Evolutionary conservation across 1,140 invertebrate genomes (phyloP).

Genomic region (Calephelis nemesis): DNA sequence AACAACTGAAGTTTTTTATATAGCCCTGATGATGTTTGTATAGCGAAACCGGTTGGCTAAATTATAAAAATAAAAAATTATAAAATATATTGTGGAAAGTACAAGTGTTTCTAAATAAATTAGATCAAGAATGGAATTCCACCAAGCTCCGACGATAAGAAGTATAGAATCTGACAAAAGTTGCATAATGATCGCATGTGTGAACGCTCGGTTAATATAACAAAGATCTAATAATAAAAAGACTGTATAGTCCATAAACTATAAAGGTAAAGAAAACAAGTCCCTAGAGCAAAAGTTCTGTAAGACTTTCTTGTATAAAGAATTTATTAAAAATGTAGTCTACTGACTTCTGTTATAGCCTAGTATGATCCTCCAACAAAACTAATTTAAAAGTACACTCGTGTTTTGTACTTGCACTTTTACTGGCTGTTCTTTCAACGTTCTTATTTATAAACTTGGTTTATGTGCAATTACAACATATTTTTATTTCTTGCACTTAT

Average conservation of each 20-base stretch:
- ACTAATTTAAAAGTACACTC: constrained; percentile 13
- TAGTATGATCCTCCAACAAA: constrained; percentile 1
- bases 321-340: constrained; percentile 11
- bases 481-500: no score
- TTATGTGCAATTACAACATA: neutral
- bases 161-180: no score
- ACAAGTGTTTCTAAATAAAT: no score
- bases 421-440: constrained; percentile 7
- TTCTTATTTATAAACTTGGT: constrained; percentile 9
- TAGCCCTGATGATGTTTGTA: no score
- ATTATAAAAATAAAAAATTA: no score
- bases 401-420: constrained; percentile 14
- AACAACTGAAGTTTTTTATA: no score
- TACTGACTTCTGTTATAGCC: constrained; percentile 13
- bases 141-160: no score
- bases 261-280: neutral
- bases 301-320: constrained; percentile 10
- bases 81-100: no score
- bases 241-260: neutral
- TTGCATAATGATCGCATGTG: no score
- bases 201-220: no score
- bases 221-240: neutral
- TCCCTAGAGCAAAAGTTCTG: neutral
- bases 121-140: no score
- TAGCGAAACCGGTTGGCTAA: no score